A percentile compares a stretch with the other conserved stretches of the same genome.
phyloP scores from a whole-genome alignment of 2,888 invertebrate genomes.

The Oeneis ivallda region DNA sequence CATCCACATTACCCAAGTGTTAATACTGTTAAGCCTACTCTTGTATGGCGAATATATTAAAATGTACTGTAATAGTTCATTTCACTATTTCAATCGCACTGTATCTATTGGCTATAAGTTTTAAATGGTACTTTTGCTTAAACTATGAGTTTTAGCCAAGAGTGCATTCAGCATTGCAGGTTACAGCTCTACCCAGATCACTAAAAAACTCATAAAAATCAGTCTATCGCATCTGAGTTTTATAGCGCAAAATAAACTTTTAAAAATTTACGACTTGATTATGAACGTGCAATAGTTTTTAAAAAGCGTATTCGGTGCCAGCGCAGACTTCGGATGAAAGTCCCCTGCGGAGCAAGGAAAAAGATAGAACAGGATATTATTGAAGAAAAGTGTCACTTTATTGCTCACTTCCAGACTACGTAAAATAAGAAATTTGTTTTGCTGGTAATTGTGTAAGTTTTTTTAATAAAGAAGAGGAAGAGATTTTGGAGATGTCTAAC shows the following conservation, averaged over 20 bases:
- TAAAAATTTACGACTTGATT: conserved; percentile 8
- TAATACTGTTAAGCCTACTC: too few relatives aligned
- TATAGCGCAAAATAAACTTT: conserved; percentile 12
- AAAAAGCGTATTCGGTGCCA: neutral
- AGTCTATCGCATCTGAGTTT: conserved; percentile 1
- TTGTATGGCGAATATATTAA: too few relatives aligned
- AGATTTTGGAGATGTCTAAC: too few relatives aligned
- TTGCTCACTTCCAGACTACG: too few relatives aligned
- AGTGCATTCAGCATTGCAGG: conserved; percentile 2
- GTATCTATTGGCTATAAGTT: neutral
- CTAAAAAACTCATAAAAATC: conserved; percentile 6
- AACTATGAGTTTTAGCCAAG: neutral
- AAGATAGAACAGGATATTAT: neutral
- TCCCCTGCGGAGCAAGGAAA: neutral
- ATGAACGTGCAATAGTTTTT: neutral
- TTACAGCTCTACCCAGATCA: neutral
- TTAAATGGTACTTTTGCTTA: neutral
- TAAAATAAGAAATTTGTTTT: too few relatives aligned
- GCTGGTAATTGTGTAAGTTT: too few relatives aligned
- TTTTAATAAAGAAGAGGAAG: too few relatives aligned
- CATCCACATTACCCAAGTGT: too few relatives aligned
- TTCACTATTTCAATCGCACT: neutral
- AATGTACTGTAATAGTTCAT: too few relatives aligned
- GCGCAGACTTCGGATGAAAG: neutral
- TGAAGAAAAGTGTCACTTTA: too few relatives aligned